These are phyloP conservation scores for Pipistrellus pipistrellus DNA, from an alignment of 2,797 vertebrate species.

Conservation along the genomic window DNA sequence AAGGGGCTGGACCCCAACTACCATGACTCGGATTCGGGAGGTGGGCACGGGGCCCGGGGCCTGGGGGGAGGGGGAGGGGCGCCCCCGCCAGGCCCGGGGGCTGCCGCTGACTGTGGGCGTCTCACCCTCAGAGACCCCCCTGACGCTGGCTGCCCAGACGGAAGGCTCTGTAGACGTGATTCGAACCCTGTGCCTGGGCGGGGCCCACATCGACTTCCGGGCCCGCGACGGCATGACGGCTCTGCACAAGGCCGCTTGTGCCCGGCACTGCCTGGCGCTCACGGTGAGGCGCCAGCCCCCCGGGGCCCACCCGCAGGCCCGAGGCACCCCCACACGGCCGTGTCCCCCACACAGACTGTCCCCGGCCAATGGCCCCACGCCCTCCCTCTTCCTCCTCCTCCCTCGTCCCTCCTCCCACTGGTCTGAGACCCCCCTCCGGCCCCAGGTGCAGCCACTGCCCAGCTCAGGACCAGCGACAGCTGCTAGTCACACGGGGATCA, in stretches of 20 bases:
- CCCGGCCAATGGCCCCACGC: background rate
- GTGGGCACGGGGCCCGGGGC: constrained; percentile 80
- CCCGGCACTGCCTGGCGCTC: constrained; percentile 93
- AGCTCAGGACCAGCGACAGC: background rate
- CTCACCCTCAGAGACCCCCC: constrained; percentile 91
- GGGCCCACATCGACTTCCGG: constrained; percentile 96
- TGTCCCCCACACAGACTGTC: background rate
- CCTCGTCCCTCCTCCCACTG: background rate
- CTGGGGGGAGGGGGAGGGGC: too few relatives aligned
- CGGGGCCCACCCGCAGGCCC: background rate
- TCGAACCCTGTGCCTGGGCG: constrained; percentile 94
- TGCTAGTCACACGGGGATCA: rapidly evolving
- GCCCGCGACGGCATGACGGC: constrained; percentile 96
- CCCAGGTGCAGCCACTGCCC: background rate
- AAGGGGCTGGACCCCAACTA: constrained; percentile 96
- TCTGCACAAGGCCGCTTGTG: constrained; percentile 94
- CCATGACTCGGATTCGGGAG: constrained; percentile 94
- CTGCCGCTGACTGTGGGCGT: background rate
- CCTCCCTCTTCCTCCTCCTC: background rate
- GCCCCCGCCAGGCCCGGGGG: background rate
- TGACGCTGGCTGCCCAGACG: constrained; percentile 95
- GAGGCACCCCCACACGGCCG: background rate
- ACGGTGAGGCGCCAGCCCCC: constrained; percentile 89
- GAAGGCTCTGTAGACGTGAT: constrained; percentile 94
- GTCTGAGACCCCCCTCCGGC: background rate